Base-by-base conservation (phyloP, 2,888 invertebrate genomes). In the Neoitamus cyanurus region DNA sequence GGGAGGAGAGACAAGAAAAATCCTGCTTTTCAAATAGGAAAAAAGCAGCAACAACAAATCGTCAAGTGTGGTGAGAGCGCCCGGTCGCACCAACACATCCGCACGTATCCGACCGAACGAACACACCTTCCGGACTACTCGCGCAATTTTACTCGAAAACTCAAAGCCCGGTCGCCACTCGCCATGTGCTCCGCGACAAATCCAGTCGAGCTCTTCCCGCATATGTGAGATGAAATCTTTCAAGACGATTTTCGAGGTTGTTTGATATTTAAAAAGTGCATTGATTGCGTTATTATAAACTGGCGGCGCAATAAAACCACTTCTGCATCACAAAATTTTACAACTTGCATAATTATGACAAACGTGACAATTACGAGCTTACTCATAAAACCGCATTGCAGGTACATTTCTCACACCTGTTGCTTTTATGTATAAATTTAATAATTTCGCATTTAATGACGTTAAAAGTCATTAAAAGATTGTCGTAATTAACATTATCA, bases 181-280 rank as follows among this genome's bases (percentile, higher is more conserved):
- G 13, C 75, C 78, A 78, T 78, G 78, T 78, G 78, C 78, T 78
- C 42, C 13, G n/a, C 7, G 31, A 11, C 15, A 13, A 70, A 78
- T 78, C 58, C 31, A 48, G 78, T 78, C 34, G 58, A 11, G 13
- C 78, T 78, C 58, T 48, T 78, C 78, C 31, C 11, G 48, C 48
- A 2, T 58, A 42, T n/a, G 31, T 25, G 42, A 25, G 25, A 42
- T 4, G 25, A 75, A 25, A 37, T 36, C 25, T 36, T 7, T 15
- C 11, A 20, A 75, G 37, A 37, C n/a, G 42, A 42, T 42, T 37
- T 75, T 75, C 7, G 42, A 75, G 37, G 42, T 15, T 3, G 28
- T 20, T 46, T 37, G 15, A 75, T 11, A 20, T 42, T 42, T 3
- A n/a, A n/a, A 75, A 75, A 28, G 3, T 75, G 75, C 42, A 75